These are phyloP conservation scores for Oreochromis aureus DNA, from an alignment of 2,113 vertebrate species.

Conservation along the genomic window DNA sequence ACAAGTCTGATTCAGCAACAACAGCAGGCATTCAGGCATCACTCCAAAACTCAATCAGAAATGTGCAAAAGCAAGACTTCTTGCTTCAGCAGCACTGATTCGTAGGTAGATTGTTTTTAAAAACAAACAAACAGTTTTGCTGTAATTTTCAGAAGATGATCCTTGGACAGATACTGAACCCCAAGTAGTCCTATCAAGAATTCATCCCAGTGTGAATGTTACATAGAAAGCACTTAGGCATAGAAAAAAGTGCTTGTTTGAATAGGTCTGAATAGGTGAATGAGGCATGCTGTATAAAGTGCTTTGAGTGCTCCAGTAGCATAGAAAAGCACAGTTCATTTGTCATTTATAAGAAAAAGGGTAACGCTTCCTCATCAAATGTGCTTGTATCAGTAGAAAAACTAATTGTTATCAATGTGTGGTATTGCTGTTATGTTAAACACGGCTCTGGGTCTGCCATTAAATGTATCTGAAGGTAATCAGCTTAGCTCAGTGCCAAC, in stretches of 20 bases:
- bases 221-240: not conserved
- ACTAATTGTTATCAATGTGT: not conserved
- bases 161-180: not conserved
- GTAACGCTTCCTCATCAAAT: not conserved
- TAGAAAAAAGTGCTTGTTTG: not conserved
- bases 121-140: not conserved
- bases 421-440: not conserved
- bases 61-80: not conserved
- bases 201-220: not conserved
- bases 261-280: not conserved
- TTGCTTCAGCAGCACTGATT: not conserved
- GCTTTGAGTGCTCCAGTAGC: not conserved
- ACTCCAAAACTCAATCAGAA: not conserved
- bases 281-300: not conserved
- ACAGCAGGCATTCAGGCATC: not conserved
- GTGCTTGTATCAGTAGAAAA: not conserved
- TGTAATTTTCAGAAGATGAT: not conserved
- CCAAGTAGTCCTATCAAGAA: not conserved
- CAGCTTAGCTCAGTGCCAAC: not conserved
- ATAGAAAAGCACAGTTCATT: not conserved
- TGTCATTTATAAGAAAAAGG: not conserved
- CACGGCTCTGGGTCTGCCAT: not conserved
- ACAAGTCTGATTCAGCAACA: not conserved
- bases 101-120: not conserved
- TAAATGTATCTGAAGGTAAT: not conserved